Conservation (phyloP, 2,888 invertebrate genomes). For the Arctia plantaginis region DNA sequence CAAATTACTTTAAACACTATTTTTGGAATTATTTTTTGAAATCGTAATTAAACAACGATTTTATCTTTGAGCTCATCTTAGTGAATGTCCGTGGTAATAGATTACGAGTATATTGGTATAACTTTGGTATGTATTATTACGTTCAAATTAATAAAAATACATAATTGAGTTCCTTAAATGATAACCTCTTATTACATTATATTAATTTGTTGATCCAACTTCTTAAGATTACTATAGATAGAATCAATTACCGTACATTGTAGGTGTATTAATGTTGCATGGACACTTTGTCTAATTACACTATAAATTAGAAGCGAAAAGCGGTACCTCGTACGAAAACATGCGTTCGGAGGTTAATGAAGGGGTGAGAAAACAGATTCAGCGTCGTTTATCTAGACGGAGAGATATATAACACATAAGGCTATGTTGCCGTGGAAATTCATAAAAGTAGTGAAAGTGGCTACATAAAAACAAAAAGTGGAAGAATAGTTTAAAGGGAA, state of each 20-base stretch:
- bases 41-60: too few species aligned
- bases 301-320: constrained; percentile 42
- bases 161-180: neutral
- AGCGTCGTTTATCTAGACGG: constrained; percentile 15
- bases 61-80: too few species aligned
- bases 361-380: constrained; percentile 14
- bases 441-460: neutral
- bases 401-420: neutral
- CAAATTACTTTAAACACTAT: too few species aligned
- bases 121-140: too few species aligned
- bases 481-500: neutral
- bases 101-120: too few species aligned
- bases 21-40: too few species aligned
- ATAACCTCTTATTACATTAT: neutral
- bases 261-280: constrained; percentile 27
- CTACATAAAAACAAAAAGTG: neutral
- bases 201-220: neutral
- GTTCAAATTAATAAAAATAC: too few species aligned
- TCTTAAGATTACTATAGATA: constrained; percentile 15
- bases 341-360: constrained; percentile 40
- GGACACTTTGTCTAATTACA: constrained; percentile 48
- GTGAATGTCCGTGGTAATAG: too few species aligned
- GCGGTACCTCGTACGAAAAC: constrained; percentile 41
- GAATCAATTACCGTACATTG: constrained; percentile 33
- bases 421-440: neutral